Evolutionary conservation across 2,113 vertebrate genomes (phyloP).

Genomic region (Microtus richardsoni): DNA sequence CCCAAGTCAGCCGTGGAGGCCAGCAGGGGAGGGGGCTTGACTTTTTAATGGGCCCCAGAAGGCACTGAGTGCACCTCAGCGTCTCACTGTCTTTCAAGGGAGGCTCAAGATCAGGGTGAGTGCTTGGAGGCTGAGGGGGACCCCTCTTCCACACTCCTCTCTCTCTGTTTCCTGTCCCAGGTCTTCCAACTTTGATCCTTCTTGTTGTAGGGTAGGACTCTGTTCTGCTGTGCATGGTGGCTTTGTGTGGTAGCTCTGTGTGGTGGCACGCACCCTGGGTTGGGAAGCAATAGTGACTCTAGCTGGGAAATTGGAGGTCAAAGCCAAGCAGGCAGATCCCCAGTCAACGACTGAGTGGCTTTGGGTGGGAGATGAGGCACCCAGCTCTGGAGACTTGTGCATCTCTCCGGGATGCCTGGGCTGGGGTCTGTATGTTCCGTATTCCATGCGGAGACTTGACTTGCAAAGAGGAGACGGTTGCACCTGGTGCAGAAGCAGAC

Average conservation of each 20-base stretch:
- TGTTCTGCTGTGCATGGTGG: neutral
- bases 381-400: neutral
- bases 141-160: neutral
- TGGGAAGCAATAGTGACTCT: neutral
- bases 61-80: constrained; percentile 53
- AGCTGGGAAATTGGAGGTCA: neutral
- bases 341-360: neutral
- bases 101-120: constrained; percentile 67
- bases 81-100: constrained; percentile 41
- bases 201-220: neutral
- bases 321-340: neutral
- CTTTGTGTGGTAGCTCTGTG: neutral
- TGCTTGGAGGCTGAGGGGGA: constrained; percentile 42
- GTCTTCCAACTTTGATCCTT: neutral
- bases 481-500: constrained; percentile 55
- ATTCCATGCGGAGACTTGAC: neutral
- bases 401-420: neutral
- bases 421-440: neutral
- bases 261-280: neutral
- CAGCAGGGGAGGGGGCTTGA: constrained; percentile 77
- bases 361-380: neutral
- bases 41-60: constrained; percentile 84
- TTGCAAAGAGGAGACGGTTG: neutral
- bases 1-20: constrained; percentile 88
- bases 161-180: neutral